phyloP scores from a whole-genome alignment of 2,113 vertebrate genomes.

The Lepus americanus region DNA sequence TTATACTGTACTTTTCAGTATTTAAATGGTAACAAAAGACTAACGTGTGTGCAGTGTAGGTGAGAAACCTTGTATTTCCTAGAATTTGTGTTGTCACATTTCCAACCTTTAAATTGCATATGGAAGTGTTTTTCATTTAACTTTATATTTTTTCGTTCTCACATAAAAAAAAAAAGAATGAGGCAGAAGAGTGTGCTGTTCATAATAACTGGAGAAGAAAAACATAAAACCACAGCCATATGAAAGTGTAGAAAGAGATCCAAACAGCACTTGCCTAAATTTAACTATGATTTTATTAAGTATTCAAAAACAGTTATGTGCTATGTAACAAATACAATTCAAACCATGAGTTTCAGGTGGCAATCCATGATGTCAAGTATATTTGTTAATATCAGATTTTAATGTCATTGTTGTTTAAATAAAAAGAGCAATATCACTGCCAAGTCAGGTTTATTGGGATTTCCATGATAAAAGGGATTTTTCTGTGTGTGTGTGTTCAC shows the following conservation, averaged over 20 bases:
- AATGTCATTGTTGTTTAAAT: conserved; percentile 50
- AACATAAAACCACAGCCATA: conserved; percentile 53
- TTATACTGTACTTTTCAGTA: conserved; percentile 50
- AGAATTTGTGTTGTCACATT: conserved; percentile 65
- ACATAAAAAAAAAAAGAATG: conserved; percentile 46
- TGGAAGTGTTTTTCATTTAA: conserved; percentile 67
- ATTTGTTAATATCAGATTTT: background rate
- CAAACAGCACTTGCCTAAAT: conserved; percentile 58
- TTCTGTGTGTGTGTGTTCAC: background rate
- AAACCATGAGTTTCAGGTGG: conserved; percentile 30
- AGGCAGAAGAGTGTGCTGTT: conserved; percentile 9
- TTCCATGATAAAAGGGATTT: background rate
- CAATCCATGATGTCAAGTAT: conserved; percentile 6
- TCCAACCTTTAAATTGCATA: conserved; percentile 60
- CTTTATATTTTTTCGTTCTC: conserved; percentile 43
- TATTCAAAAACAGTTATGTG: conserved; percentile 64
- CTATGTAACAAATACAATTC: conserved; percentile 20
- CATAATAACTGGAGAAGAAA: conserved; percentile 63
- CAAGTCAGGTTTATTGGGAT: conserved; percentile 8
- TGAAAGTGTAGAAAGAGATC: conserved; percentile 45
- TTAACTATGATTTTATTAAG: conserved; percentile 47
- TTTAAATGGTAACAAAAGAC: conserved; percentile 73
- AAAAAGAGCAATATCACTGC: background rate
- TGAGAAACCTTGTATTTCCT: conserved; percentile 50
- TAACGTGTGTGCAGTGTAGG: conserved; percentile 24